Evolutionary conservation across 2,888 invertebrate genomes (phyloP), one percentile per base, ranked within the genome.

Genomic region (Bugula neritina): DNA sequence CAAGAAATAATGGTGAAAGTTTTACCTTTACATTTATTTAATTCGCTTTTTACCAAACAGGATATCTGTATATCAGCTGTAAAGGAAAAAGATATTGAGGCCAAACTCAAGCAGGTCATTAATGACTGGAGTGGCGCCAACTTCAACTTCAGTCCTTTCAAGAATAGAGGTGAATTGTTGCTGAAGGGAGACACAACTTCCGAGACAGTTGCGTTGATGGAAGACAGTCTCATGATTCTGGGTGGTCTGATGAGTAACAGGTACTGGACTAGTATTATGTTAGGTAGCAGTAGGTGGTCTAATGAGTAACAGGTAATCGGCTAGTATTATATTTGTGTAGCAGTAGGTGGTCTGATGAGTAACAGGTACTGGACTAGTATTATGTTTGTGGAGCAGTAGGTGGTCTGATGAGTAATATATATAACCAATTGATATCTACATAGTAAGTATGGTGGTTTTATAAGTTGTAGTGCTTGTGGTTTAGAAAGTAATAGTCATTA

Each of bases 21-120:
- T n/a, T n/a, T n/a, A n/a, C n/a, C n/a, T n/a, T n/a, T n/a, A n/a
- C n/a, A n/a, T n/a, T n/a, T n/a, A n/a, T n/a, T n/a, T n/a, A n/a
- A n/a, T n/a, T n/a, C n/a, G n/a, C n/a, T n/a, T n/a, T n/a, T n/a
- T n/a, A n/a, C n/a, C n/a, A n/a, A n/a, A n/a, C 79, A 91, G 90
- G 96, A 97, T 81, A 93, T 97, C 77, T 97, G 97, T 82, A 96
- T 97, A 83, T 95, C 95, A 54, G 96, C 96, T 0, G 93, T 96
- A 90, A 97, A 97, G 85, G 97, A 97, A 82, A 93, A 94, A 82
- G 97, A 97, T 80, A 97, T 97, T 74, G 96, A 97, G 86, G 94
- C 94, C 0, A 97, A 97, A 84, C 85, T 97, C 73, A 89, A 94
- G 73, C 92, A 92, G 74, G 96, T 97, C 0, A 93, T 94, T 0